Evolutionary conservation across 2,888 invertebrate genomes (phyloP).

Genomic region (Lycaena phlaeas): DNA sequence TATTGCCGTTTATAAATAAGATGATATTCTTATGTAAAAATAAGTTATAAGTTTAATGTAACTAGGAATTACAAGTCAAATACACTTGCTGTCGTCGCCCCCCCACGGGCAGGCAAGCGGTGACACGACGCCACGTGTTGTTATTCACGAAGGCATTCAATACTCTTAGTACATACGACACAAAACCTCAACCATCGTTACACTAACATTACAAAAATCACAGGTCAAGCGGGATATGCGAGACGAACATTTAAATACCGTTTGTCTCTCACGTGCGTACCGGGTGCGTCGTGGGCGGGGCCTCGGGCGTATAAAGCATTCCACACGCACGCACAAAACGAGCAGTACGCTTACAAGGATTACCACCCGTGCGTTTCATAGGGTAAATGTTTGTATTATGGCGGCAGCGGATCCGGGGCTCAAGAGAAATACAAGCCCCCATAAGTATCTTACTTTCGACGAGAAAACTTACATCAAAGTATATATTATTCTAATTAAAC

Average conservation of each 20-base stretch:
- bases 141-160: no score
- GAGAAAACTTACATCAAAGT: no score
- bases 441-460: no score
- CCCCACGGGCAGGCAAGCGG: not conserved
- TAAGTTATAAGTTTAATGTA: conserved; percentile 1
- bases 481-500: no score
- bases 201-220: conserved; percentile 1
- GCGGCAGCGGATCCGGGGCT: no score
- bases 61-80: conserved; percentile 2
- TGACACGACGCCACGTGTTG: no score
- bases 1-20: conserved; percentile 6
- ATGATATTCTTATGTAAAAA: conserved; percentile 4
- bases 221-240: conserved; percentile 4
- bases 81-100: not conserved
- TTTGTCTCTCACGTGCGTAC: not conserved
- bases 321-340: no score
- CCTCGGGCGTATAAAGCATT: not conserved
- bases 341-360: no score
- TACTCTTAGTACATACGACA: no score
- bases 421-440: no score
- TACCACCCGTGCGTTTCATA: not conserved
- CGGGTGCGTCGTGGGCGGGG: no score
- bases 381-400: no score
- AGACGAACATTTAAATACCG: not conserved
- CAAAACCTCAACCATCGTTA: not conserved